These are phyloP conservation scores for Cervus canadensis DNA, from an alignment of 2,113 vertebrate species.

Conservation along the genomic window DNA sequence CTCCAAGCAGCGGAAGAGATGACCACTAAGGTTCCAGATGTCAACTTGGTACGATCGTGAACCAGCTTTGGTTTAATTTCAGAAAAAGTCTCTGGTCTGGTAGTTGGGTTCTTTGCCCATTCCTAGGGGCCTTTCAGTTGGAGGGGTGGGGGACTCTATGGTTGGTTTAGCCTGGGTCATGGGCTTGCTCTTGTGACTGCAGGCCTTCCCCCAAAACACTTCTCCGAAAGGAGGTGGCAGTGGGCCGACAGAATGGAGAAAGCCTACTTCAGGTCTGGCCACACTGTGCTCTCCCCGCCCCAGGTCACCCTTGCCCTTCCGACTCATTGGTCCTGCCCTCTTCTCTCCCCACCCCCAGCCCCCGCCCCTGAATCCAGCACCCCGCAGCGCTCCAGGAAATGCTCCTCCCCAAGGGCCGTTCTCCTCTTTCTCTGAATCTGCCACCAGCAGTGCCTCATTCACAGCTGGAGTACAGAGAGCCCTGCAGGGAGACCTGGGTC, in stretches of 20 bases:
- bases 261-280: background rate
- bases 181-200: background rate
- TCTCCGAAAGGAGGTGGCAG: background rate
- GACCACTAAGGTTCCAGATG: background rate
- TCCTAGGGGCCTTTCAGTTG: background rate
- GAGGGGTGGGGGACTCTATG: background rate
- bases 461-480: background rate
- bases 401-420: background rate
- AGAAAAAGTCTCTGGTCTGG: background rate
- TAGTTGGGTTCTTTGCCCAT: background rate
- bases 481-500: background rate
- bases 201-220: background rate
- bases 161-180: background rate
- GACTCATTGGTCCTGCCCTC: background rate
- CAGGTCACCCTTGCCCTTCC: background rate
- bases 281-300: background rate
- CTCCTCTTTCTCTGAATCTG: background rate
- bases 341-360: background rate
- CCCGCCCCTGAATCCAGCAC: background rate
- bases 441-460: background rate
- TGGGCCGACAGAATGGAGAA: background rate
- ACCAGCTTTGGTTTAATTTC: background rate
- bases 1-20: background rate
- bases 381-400: background rate
- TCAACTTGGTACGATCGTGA: rapidly evolving